These are phyloP conservation scores for Diadromus collaris DNA, from an alignment of 2,888 invertebrate species.

Conservation along the genomic window DNA sequence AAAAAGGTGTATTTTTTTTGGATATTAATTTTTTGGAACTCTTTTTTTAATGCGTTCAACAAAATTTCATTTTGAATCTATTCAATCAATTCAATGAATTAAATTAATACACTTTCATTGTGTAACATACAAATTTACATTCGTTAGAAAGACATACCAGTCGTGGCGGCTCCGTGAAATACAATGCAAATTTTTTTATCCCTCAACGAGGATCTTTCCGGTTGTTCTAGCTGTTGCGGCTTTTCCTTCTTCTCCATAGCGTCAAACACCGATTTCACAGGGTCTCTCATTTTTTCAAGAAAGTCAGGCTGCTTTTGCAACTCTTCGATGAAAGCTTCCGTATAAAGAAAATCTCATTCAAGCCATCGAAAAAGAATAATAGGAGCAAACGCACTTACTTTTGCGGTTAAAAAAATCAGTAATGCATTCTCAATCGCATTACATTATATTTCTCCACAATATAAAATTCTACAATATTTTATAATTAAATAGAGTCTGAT, in stretches of 20 bases:
- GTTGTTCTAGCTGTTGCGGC: background rate
- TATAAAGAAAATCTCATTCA: background rate
- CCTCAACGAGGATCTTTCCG: background rate
- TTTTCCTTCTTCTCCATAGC: conserved; percentile 51
- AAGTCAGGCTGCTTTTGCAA: conserved; percentile 65
- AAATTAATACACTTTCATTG: too few species aligned
- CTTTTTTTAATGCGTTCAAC: background rate
- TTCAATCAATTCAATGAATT: too few species aligned
- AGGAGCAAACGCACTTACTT: background rate
- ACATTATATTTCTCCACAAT: too few species aligned
- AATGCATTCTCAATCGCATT: background rate
- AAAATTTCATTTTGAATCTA: background rate
- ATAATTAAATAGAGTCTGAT: too few species aligned
- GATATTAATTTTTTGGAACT: background rate
- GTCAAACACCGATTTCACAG: conserved; percentile 70
- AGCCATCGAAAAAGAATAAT: background rate
- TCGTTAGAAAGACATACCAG: too few species aligned
- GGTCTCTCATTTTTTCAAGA: conserved; percentile 70
- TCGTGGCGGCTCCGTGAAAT: conserved; percentile 80
- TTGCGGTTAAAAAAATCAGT: background rate
- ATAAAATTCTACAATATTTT: too few species aligned
- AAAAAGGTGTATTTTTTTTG: conserved; percentile 5
- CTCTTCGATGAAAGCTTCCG: conserved; percentile 69
- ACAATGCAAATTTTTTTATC: conserved; percentile 78
- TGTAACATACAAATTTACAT: too few species aligned